A percentile compares a stretch with the other conserved stretches of the same genome.
Conservation (phyloP, 2,888 invertebrate species). For the Miltochrista miniata region DNA sequence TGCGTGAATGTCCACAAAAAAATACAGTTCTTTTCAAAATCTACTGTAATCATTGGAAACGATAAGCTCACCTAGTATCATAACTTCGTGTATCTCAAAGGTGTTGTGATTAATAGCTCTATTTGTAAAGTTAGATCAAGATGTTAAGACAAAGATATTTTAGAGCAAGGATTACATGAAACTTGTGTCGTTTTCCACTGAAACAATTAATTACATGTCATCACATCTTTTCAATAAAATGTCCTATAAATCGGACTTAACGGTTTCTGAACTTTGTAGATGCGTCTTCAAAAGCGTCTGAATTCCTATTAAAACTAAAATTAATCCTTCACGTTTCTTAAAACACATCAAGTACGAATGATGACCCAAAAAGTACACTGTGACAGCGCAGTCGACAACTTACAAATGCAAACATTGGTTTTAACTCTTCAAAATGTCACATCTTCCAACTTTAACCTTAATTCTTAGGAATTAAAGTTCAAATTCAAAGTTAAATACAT, state of each 20-base stretch:
- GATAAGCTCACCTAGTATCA: neutral
- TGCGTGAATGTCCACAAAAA: too few relatives aligned
- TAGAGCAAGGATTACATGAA: conserved; percentile 8
- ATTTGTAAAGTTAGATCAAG: neutral
- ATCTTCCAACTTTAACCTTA: conserved; percentile 12
- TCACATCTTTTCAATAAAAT: conserved; percentile 45
- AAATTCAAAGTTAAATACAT: conserved; percentile 8
- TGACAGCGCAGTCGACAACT: conserved; percentile 73
- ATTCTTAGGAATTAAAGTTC: conserved; percentile 23
- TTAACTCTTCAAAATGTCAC: conserved; percentile 10
- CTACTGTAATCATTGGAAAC: too few relatives aligned
- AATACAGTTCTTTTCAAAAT: too few relatives aligned
- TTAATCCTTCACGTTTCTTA: conserved; percentile 68
- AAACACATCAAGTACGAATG: conserved; percentile 74
- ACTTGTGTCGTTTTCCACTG: conserved; percentile 10
- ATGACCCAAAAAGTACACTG: conserved; percentile 71
- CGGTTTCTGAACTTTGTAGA: conserved; percentile 46
- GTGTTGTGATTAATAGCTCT: neutral
- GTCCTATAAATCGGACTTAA: conserved; percentile 49
- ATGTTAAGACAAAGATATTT: conserved; percentile 7
- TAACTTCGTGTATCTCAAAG: neutral
- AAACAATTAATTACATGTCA: conserved; percentile 35
- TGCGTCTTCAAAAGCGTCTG: conserved; percentile 50
- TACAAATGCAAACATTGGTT: conserved; percentile 48
- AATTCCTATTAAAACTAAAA: conserved; percentile 71